These are phyloP conservation scores for Halichoeres trimaculatus DNA, from an alignment of 2,113 vertebrate species.

Conservation along the genomic window DNA sequence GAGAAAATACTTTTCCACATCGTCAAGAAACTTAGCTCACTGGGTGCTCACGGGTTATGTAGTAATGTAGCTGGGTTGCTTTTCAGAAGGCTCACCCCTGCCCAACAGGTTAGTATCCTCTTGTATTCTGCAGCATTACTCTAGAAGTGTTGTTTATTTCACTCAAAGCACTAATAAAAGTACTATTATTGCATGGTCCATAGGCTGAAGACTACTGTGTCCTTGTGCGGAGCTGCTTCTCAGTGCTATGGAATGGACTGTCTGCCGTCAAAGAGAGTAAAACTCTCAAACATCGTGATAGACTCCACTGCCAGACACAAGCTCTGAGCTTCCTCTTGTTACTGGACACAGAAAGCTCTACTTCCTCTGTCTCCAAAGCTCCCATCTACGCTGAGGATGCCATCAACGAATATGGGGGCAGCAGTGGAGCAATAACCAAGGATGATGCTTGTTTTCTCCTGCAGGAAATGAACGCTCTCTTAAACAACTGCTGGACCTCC, in stretches of 20 bases:
- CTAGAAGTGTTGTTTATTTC: neutral
- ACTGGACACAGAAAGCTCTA: slow-evolving; percentile 68
- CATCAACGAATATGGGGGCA: slow-evolving; percentile 77
- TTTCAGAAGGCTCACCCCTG: slow-evolving; percentile 74
- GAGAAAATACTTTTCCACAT: slow-evolving; percentile 92
- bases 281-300: slow-evolving; percentile 37
- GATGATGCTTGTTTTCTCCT: slow-evolving; percentile 80
- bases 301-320: slow-evolving; percentile 78
- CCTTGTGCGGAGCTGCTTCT: slow-evolving; percentile 84
- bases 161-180: neutral
- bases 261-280: slow-evolving; percentile 45
- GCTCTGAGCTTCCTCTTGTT: slow-evolving; percentile 88
- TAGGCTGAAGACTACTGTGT: slow-evolving; percentile 80
- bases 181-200: neutral
- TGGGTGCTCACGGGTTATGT: slow-evolving; percentile 56
- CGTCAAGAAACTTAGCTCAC: slow-evolving; percentile 79
- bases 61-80: slow-evolving; percentile 79
- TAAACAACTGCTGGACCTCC: slow-evolving; percentile 27
- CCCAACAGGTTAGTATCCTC: slow-evolving; percentile 50
- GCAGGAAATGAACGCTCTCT: slow-evolving; percentile 58
- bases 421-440: slow-evolving; percentile 45
- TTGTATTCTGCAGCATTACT: neutral
- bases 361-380: slow-evolving; percentile 68
- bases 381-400: slow-evolving; percentile 79
- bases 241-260: slow-evolving; percentile 85